A percentile compares a stretch with the other conserved stretches of the same genome.
These are phyloP conservation scores for Platalea minor DNA, from an alignment of 2,797 vertebrate species.

Conservation along the genomic window DNA sequence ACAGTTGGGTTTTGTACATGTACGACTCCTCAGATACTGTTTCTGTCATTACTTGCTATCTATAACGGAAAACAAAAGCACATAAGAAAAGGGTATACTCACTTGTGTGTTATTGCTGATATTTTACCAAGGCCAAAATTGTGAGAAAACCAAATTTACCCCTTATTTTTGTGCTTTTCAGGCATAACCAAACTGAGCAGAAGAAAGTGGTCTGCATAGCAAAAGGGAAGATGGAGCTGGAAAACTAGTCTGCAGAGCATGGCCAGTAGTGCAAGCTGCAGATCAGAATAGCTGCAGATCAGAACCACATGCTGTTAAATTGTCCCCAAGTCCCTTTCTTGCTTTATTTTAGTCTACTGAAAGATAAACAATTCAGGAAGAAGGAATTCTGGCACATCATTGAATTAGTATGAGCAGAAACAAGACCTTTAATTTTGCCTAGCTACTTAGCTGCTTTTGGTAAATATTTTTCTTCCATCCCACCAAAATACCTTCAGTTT, in stretches of 20 bases:
- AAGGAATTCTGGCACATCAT: not conserved
- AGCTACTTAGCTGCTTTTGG: not conserved
- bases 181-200: too few species aligned
- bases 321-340: not conserved
- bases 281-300: not conserved
- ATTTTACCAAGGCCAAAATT: conserved; percentile 10
- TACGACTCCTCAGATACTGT: not conserved
- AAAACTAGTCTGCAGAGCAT: not conserved
- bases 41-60: not conserved
- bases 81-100: not conserved
- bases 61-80: not conserved
- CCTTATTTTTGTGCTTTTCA: conserved; percentile 27
- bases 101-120: not conserved
- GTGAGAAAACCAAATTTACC: not conserved
- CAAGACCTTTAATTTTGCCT: not conserved
- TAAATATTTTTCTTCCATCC: not conserved
- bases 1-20: not conserved
- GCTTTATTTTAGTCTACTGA: conserved; percentile 11
- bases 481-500: not conserved
- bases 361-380: not conserved
- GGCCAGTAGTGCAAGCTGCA: not conserved
- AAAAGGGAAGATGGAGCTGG: conserved; percentile 43
- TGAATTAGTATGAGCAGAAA: not conserved
- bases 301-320: not conserved
- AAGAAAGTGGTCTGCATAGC: conserved; percentile 16